A percentile compares a stretch with the other conserved stretches of the same genome.
Conservation (phyloP, 2,888 invertebrate genomes). For the Netelia fuscicornis region DNA sequence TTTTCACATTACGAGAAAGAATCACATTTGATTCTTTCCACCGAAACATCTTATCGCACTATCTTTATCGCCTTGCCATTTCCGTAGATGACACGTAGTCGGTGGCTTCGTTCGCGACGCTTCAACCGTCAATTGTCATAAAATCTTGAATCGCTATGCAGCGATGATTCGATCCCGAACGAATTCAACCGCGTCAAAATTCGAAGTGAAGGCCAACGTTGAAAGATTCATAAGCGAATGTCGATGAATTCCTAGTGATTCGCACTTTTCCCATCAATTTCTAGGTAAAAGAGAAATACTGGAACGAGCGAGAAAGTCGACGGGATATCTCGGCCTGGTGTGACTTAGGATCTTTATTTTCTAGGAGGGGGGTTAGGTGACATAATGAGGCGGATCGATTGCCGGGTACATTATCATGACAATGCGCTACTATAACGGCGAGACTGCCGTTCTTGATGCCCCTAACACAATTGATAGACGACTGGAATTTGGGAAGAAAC, state of each 20-base stretch:
- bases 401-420: slow-evolving; percentile 82
- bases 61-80: slow-evolving; percentile 57
- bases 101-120: slow-evolving; percentile 11
- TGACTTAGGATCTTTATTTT: slow-evolving; percentile 75
- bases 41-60: slow-evolving; percentile 39
- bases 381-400: slow-evolving; percentile 84
- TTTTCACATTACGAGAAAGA: slow-evolving; percentile 41
- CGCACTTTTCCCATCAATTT: slow-evolving; percentile 14
- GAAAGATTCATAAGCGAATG: not conserved
- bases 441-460: slow-evolving; percentile 72
- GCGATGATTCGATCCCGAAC: slow-evolving; percentile 11
- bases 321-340: slow-evolving; percentile 69
- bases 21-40: slow-evolving; percentile 26
- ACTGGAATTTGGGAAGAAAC: slow-evolving; percentile 81
- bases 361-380: slow-evolving; percentile 69
- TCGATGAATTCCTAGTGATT: not conserved
- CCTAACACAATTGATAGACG: slow-evolving; percentile 81
- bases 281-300: slow-evolving; percentile 17
- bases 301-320: slow-evolving; percentile 38
- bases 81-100: slow-evolving; percentile 16
- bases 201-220: not conserved
- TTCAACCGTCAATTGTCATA: slow-evolving; percentile 6
- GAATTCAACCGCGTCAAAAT: not conserved
- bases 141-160: not conserved
- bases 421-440: slow-evolving; percentile 73